Conservation (phyloP, 2,113 vertebrate species). For the Pan paniscus region DNA sequence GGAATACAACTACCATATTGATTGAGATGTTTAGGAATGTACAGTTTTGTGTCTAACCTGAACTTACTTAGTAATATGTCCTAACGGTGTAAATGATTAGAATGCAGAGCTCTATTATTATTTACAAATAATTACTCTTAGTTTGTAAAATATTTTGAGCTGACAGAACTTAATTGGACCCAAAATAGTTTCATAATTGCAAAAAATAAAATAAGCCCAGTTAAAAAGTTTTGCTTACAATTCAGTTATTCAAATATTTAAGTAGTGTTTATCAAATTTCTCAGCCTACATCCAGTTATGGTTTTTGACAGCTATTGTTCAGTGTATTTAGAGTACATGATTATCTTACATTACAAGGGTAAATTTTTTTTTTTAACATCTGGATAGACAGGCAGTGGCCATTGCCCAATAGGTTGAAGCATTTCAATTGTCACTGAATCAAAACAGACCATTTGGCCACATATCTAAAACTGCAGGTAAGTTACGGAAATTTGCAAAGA, state of each 20-base stretch:
- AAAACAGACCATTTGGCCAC: background rate
- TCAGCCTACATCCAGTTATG: background rate
- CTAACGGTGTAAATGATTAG: background rate
- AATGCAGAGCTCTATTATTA: background rate
- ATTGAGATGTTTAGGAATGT: background rate
- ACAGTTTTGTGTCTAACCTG: background rate
- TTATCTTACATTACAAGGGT: background rate
- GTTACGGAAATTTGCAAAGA: constrained; percentile 34
- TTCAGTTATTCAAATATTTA: background rate
- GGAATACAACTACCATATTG: background rate
- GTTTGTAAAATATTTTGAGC: background rate
- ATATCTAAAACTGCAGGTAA: constrained; percentile 5
- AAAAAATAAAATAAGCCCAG: background rate
- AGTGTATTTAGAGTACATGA: background rate
- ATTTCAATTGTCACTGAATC: background rate
- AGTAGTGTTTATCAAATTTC: background rate
- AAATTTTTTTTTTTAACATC: background rate
- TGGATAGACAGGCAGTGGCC: background rate
- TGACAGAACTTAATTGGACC: background rate
- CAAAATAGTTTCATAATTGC: background rate
- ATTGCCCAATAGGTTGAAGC: background rate
- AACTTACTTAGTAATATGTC: background rate
- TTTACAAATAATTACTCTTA: background rate
- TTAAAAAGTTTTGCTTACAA: background rate
- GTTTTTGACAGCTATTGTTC: background rate